A percentile compares a stretch with the other conserved stretches of the same genome.
Conservation (phyloP, 2,113 vertebrate species). For the Rhegmatorhina hoffmannsi region DNA sequence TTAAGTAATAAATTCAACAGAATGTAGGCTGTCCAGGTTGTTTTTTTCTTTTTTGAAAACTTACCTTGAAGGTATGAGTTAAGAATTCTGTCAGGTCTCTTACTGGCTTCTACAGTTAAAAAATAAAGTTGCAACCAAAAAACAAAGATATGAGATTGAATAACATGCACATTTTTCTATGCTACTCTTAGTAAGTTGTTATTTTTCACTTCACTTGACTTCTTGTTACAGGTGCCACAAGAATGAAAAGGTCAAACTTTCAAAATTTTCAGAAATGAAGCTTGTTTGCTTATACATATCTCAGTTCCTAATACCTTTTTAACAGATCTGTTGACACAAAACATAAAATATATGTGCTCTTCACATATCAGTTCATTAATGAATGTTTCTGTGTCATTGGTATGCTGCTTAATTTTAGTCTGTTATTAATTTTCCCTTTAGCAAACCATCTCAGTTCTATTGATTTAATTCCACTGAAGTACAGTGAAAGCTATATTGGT, state of each 20-base stretch:
- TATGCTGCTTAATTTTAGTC: not conserved
- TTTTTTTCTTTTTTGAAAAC: not conserved
- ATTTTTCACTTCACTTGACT: slow-evolving; percentile 1
- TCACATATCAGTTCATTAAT: not conserved
- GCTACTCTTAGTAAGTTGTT: not conserved
- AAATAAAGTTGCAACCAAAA: not conserved
- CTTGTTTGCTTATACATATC: not conserved
- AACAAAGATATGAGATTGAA: not conserved
- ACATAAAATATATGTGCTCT: not conserved
- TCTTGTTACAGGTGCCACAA: not conserved
- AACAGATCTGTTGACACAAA: not conserved
- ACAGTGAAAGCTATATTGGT: not conserved
- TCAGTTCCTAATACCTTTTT: not conserved
- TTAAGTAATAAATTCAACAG: not conserved
- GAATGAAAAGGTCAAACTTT: not conserved
- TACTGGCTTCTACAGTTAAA: not conserved
- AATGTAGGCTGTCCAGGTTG: not conserved
- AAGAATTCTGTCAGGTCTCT: not conserved
- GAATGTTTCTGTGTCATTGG: not conserved
- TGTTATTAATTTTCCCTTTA: not conserved
- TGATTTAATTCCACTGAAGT: not conserved
- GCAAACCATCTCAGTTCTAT: not conserved
- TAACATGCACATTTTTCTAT: slow-evolving; percentile 2
- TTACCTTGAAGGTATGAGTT: not conserved
- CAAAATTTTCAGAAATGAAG: not conserved